Base-by-base conservation (phyloP, 2,888 invertebrate species). In the Pogonocherus hispidulus region DNA sequence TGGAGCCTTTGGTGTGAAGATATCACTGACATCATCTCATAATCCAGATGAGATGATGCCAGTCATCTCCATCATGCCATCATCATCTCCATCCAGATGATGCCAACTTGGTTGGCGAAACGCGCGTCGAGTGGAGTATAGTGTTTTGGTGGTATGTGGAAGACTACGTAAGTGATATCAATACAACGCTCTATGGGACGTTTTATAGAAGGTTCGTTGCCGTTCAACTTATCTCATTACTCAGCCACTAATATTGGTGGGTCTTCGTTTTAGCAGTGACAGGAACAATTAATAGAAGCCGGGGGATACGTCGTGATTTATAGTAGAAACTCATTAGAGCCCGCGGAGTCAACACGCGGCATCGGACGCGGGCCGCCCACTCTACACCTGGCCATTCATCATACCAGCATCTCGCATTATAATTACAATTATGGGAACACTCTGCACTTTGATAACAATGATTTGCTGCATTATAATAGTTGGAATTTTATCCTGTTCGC, bases 321-420 rank as follows among this genome's bases (percentile, higher is more conserved):
- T 82, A 77, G 80, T 80, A 80, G 82, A 80, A 81, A 81, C 82
- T 82, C 82, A 82, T 82, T 82, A 82, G 81, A 74, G 80, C 81
- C 81, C 69, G 81, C 78, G 80, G 82, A 67, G 67, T 46, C 63
- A 44, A 56, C 74, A 71, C 72, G 71, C 72, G 72, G 75, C 71
- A 68, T 67, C 54, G 69, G 66, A 70, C 67, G 63, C 70, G 54
- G 51, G 55, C 56, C 73, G 63, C 75, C 75, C 66, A 75, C 75
- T 67, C 71, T 57, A 66, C 73, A 63, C 57, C 67, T 65, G 64
- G 35, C 71, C 70, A 75, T 75, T 75, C 74, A 75, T 75, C 74
- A 72, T 71, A 66, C 66, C 66, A 70, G 70, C 74, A 74, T 72
- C 67, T 74, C 72, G 71, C 74, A 69, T 72, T 73, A 75, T 73